Evolutionary conservation across 1,140 invertebrate genomes (phyloP), one percentile per base, ranked within the genome.

Genomic region (Leptonema lineaticorne): DNA sequence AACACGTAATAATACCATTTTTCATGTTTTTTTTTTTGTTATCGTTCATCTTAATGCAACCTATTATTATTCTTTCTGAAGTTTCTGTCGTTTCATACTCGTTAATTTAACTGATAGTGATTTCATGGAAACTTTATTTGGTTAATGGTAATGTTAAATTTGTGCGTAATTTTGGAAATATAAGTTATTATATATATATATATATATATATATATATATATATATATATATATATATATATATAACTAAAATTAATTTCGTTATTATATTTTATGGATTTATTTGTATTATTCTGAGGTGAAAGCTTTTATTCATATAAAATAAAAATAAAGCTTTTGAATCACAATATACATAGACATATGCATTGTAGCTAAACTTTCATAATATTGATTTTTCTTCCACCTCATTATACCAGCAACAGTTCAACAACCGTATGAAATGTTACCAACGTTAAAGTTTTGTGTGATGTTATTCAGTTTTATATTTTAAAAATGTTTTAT

Each of bases 61-160:
- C 59, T 46, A 45, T 62, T 62, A 62, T 62, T 37, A 46, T 62
- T 46, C 59, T 41, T 33, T 62, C 16, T 37, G 57, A 59, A 59
- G 57, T 8, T 18, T 37, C 33, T 62, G 59, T 45, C 59, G 22
- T 8, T 46, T 59, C 30, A 16, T 20, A 22, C 59, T 62, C 20
- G 18, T 33, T 62, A 62, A 62, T 62, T 45, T 62, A 37, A 62
- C 59, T 62, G 59, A 62, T 62, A 59, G 6, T 20, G 57, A 14
- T 59, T 37, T 59, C 24, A 14, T 16, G 57, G 28, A 33, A 14
- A 20, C 5, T 9, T 33, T 59, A 20, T 41, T 11, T 11, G 37
- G 9, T 16, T 41, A 11, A 41, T 41, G 37, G 16, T 16, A 41
- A 41, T 41, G 11, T 4, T 41, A 41, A 41, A 41, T n/a, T n/a